Base-by-base conservation (phyloP, 2,113 vertebrate species). In the Physeter macrocephalus region DNA sequence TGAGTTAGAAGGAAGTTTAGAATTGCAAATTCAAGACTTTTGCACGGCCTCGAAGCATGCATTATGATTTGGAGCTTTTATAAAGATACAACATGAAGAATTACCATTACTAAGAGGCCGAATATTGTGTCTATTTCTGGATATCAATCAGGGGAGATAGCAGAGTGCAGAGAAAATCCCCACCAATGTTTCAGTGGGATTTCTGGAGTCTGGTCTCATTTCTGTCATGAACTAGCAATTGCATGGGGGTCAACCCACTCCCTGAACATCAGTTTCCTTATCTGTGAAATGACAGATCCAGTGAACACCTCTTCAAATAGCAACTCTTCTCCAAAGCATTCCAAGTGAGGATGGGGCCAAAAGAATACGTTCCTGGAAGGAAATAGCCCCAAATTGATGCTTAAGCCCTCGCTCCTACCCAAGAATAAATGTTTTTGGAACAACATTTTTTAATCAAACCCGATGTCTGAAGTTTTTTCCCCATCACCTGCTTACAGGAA, bases 221-320 rank as follows among this genome's bases (percentile, higher is more conserved):
- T 59, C 74, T 57, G 31, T 31, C n/a, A 5, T 14, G 59, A 87
- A 46, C 21, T 61, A 23, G 77, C 77, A 54, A 67, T 5, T 15
- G 2, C 3, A 2, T 43, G n/a, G 15, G 23, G 25, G 8, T 59
- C 87, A 27, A 12, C 0, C 8, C 25, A 31, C 3, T 6, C 4
- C 4, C 29, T 0, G 4, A 23, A 27, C 34, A 72, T 43, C 46
- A 10, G 23, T 54, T 49, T 89, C 57, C 57, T 49, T 11, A 7
- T 27, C 31, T 31, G 20, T 25, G 11, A 74, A 72, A 46, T 2
- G 4, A 43, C 34, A 20, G 11, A 39, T 23, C 18, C 18, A 27
- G 3, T 0, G 8, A n/a, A 18, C 2, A 0, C 34, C 61, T 78
- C 39, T 34, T 13, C 72, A 67, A 66, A 64, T 7, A 41, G 25